phyloP scores from a whole-genome alignment of 2,797 vertebrate species.

The Acanthurus lineatus region DNA sequence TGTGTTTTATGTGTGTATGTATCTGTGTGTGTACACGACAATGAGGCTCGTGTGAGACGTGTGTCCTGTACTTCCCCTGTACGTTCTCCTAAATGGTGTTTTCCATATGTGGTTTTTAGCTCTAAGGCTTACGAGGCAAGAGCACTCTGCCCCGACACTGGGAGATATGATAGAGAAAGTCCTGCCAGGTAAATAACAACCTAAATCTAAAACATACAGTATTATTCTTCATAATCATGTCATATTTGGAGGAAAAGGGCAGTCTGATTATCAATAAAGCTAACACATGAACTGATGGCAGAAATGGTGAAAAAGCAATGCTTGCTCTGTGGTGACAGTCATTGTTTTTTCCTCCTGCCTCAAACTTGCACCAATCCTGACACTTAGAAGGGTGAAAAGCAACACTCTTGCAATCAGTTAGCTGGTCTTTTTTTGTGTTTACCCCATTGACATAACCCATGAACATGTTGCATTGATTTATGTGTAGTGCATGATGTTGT shows the following conservation, averaged over 20 bases:
- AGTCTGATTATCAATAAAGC: background rate
- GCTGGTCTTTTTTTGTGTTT: conserved; percentile 45
- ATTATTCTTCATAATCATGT: conserved; percentile 44
- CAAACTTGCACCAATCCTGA: conserved; percentile 10
- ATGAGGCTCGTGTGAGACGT: conserved; percentile 63
- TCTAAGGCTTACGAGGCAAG: conserved; percentile 96
- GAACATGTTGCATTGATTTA: conserved; percentile 34
- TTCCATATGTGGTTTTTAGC: conserved; percentile 90
- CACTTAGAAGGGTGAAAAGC: conserved; percentile 6
- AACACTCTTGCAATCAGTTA: conserved; percentile 37
- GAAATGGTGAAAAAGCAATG: conserved; percentile 46
- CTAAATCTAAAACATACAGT: conserved; percentile 55
- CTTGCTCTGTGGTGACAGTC: conserved; percentile 33
- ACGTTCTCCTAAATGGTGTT: conserved; percentile 77
- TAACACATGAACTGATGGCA: conserved; percentile 1
- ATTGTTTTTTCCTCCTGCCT: conserved; percentile 46
- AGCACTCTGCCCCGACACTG: conserved; percentile 97
- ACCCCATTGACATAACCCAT: conserved; percentile 43
- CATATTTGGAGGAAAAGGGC: conserved; percentile 35
- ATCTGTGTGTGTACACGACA: conserved; percentile 37
- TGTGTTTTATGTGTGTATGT: conserved; percentile 28
- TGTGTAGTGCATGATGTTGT: conserved; percentile 54
- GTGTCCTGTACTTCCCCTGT: conserved; percentile 61
- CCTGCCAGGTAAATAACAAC: conserved; percentile 91
- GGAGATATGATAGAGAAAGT: conserved; percentile 97